phyloP scores from a whole-genome alignment of 2,888 invertebrate species.

The Eremobia ochroleuca region DNA sequence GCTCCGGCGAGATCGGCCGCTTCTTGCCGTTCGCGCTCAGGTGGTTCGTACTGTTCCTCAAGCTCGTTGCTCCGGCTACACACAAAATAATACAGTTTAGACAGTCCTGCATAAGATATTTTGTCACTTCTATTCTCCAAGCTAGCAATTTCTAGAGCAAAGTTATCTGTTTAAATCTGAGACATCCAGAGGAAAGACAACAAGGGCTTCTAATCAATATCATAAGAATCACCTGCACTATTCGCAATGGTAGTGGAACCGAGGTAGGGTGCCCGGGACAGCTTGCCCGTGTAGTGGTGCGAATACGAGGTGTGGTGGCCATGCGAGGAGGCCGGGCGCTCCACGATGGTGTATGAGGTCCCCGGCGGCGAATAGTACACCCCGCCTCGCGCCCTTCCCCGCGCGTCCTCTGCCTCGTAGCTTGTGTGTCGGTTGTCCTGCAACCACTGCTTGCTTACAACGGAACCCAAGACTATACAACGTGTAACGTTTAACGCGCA shows the following conservation, averaged over 20 bases:
- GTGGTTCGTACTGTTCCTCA: constrained; percentile 88
- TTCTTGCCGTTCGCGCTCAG: constrained; percentile 93
- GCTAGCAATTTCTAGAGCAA: background rate
- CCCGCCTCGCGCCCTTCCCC: constrained; percentile 92
- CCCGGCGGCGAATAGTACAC: constrained; percentile 97
- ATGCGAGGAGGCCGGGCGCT: constrained; percentile 94
- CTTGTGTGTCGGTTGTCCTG: constrained; percentile 89
- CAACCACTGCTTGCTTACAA: constrained; percentile 80
- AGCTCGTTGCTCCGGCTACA: constrained; percentile 82
- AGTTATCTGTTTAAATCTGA: background rate
- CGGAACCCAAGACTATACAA: constrained; percentile 45
- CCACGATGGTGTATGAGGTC: constrained; percentile 97
- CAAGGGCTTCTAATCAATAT: background rate
- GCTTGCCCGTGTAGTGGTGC: constrained; percentile 89
- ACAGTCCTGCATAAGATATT: background rate
- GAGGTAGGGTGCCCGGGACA: constrained; percentile 92
- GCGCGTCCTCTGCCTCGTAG: constrained; percentile 89
- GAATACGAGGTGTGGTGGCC: constrained; percentile 92
- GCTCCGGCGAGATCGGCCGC: constrained; percentile 96
- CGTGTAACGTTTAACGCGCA: no score
- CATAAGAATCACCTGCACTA: constrained; percentile 79
- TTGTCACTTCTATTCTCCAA: background rate
- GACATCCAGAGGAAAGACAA: background rate
- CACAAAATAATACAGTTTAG: background rate
- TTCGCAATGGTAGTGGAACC: constrained; percentile 92